A percentile compares a stretch with the other conserved stretches of the same genome.
phyloP scores from a whole-genome alignment of 92 coral and sea anemone genomes.

The Heteractis magnifica region DNA sequence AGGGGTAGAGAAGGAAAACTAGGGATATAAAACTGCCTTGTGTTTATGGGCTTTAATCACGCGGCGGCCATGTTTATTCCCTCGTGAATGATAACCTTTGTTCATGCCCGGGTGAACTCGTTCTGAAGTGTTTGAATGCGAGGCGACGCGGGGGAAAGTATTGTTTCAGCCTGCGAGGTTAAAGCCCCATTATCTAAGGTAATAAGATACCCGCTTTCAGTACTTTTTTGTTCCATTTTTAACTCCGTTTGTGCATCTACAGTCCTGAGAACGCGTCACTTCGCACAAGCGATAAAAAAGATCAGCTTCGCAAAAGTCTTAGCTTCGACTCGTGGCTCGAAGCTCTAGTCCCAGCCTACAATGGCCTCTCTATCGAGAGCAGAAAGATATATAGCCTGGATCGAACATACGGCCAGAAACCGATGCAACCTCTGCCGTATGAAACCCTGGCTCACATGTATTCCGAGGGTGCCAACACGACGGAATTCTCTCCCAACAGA shows the following conservation, averaged over 20 bases:
- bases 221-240: too few relatives aligned
- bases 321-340: constrained; percentile 63
- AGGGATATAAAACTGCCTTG: too few relatives aligned
- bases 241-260: neutral
- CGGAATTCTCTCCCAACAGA: neutral
- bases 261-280: neutral
- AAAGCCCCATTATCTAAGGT: too few relatives aligned
- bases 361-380: constrained; percentile 47
- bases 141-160: too few relatives aligned
- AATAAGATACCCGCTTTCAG: too few relatives aligned
- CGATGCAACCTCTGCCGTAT: constrained; percentile 54
- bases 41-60: too few relatives aligned
- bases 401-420: constrained; percentile 22
- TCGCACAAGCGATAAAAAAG: neutral
- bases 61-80: too few relatives aligned
- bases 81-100: too few relatives aligned
- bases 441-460: constrained; percentile 51
- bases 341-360: constrained; percentile 51
- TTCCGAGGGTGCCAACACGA: constrained; percentile 1
- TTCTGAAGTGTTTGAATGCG: too few relatives aligned
- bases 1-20: too few relatives aligned
- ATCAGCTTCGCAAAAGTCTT: constrained; percentile 19
- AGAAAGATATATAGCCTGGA: constrained; percentile 58
- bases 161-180: too few relatives aligned
- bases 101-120: too few relatives aligned